These are phyloP conservation scores for Melanchra persicariae DNA, from an alignment of 2,888 invertebrate species.

Conservation along the genomic window DNA sequence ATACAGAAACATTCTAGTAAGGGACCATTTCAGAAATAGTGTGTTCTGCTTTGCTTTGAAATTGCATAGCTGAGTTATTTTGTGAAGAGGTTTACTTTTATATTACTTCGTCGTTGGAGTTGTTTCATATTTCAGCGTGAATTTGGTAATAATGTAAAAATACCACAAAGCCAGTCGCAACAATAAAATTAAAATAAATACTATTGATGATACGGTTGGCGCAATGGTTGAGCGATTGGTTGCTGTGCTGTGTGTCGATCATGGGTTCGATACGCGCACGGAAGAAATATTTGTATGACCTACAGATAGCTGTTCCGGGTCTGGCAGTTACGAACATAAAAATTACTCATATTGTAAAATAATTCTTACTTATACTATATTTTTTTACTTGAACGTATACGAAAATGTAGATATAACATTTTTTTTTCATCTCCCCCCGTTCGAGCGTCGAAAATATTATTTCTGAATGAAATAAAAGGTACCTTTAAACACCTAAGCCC, in stretches of 20 bases:
- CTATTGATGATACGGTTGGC: no score
- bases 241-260: no score
- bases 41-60: slow-evolving; percentile 15
- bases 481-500: no score
- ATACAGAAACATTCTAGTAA: slow-evolving; percentile 31
- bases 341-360: background rate
- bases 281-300: no score
- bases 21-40: slow-evolving; percentile 46
- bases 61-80: background rate
- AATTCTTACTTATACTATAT: no score
- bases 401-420: background rate
- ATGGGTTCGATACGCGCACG: no score
- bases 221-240: no score
- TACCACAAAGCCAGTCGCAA: background rate
- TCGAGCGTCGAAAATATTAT: background rate
- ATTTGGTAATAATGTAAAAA: background rate
- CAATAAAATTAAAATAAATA: no score
- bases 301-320: no score
- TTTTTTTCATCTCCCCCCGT: background rate
- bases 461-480: background rate
- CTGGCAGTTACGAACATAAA: background rate
- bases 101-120: no score
- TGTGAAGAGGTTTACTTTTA: no score
- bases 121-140: background rate
- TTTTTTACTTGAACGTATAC: background rate